Conservation (phyloP, 2,113 vertebrate genomes). For the Vidua macroura region DNA sequence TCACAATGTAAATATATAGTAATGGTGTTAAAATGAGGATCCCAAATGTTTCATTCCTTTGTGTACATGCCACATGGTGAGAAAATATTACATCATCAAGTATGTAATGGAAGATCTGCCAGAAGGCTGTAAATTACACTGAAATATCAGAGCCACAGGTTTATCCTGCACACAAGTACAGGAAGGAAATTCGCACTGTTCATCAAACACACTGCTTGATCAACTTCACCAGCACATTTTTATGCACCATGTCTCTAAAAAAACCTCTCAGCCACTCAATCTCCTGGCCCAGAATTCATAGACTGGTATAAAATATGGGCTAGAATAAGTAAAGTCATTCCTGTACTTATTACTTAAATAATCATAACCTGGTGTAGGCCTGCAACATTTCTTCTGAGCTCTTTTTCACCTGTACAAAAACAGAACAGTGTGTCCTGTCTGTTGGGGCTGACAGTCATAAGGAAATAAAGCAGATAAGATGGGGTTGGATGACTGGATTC, state of each 20-base stretch:
- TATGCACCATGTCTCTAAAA: not conserved
- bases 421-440: not conserved
- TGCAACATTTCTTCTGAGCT: not conserved
- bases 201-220: not conserved
- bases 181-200: not conserved
- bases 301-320: not conserved
- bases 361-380: not conserved
- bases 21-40: not conserved
- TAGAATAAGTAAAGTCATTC: not conserved
- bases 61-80: not conserved
- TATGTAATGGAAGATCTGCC: not conserved
- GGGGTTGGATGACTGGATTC: fast-evolving
- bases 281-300: not conserved
- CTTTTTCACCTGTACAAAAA: not conserved
- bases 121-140: not conserved
- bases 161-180: not conserved
- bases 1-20: not conserved
- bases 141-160: not conserved
- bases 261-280: not conserved
- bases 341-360: not conserved
- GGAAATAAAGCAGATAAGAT: not conserved
- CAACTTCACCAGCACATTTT: not conserved
- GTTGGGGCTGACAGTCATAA: not conserved
- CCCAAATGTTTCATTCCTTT: not conserved
- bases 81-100: not conserved